A percentile compares a stretch with the other conserved stretches of the same genome.
These are phyloP conservation scores for Tarsius wallacei DNA, from an alignment of 2,797 vertebrate species.

Conservation along the genomic window DNA sequence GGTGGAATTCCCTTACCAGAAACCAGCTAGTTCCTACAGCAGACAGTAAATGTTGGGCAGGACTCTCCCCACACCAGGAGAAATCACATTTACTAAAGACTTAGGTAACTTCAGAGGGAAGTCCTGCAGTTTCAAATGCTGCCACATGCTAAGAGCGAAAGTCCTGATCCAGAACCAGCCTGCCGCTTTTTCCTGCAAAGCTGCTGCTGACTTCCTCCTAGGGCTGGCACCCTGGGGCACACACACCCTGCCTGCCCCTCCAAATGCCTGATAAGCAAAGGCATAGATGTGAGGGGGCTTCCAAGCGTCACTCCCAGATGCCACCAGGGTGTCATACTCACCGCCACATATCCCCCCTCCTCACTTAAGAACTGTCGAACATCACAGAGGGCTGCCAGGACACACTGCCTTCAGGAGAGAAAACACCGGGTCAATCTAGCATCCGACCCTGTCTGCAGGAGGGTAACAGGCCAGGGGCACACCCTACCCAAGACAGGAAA, in stretches of 20 bases:
- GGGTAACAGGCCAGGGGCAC: neutral
- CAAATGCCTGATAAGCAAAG: neutral
- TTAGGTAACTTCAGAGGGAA: neutral
- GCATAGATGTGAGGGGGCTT: neutral
- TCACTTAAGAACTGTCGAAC: conserved; percentile 96
- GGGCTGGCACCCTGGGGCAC: neutral
- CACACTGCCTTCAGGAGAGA: conserved; percentile 94
- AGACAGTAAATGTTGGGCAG: neutral
- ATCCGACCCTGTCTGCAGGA: rapidly evolving
- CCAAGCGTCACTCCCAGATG: neutral
- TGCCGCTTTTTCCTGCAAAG: neutral
- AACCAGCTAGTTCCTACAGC: neutral
- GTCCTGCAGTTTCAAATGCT: neutral
- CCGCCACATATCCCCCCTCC: conserved; percentile 97
- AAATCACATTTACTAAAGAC: neutral
- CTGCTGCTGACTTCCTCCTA: neutral
- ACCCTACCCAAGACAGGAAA: neutral
- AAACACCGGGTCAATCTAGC: conserved; percentile 37
- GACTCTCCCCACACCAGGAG: neutral
- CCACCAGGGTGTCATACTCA: conserved; percentile 87
- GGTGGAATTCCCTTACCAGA: neutral
- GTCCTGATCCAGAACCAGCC: neutral
- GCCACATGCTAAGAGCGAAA: neutral
- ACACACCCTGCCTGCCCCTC: neutral
- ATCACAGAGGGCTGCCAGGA: conserved; percentile 96